These are phyloP conservation scores for Agelaius phoeniceus DNA, from an alignment of 2,113 vertebrate species.

Conservation along the genomic window DNA sequence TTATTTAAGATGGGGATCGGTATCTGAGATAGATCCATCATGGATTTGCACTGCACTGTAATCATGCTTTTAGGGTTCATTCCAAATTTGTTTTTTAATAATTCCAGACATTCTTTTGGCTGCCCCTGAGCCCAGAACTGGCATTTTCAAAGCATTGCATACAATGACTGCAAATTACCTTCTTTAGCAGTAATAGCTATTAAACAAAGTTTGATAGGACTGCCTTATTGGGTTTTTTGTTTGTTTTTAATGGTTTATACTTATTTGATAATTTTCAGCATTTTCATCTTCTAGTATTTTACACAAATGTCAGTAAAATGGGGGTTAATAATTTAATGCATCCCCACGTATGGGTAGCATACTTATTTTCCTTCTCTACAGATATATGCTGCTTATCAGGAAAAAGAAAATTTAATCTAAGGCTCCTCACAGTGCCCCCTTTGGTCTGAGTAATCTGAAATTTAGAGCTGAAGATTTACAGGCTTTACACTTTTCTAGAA, in stretches of 20 bases:
- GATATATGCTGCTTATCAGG: not conserved
- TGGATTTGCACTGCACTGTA: not conserved
- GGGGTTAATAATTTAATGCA: not conserved
- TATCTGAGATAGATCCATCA: not conserved
- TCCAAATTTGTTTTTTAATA: not conserved
- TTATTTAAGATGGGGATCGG: not conserved
- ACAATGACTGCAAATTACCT: not conserved
- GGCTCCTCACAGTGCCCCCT: not conserved
- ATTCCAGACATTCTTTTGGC: not conserved
- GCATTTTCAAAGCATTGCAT: not conserved
- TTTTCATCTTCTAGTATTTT: not conserved
- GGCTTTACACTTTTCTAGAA: not conserved
- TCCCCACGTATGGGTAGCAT: not conserved
- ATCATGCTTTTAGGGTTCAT: not conserved
- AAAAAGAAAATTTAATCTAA: not conserved
- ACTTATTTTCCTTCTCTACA: not conserved
- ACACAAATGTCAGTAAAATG: not conserved
- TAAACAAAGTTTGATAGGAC: not conserved
- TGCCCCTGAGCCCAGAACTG: not conserved
- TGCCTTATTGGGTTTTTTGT: accelerated
- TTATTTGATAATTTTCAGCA: not conserved
- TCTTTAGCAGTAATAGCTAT: not conserved
- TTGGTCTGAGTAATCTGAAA: not conserved
- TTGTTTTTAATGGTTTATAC: not conserved
- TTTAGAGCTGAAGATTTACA: not conserved